Percentiles rank a stretch among this genome's conserved stretches.
Evolutionary conservation across 1,140 invertebrate species (phyloP).

Genomic region (Zelostemma sp.): DNA sequence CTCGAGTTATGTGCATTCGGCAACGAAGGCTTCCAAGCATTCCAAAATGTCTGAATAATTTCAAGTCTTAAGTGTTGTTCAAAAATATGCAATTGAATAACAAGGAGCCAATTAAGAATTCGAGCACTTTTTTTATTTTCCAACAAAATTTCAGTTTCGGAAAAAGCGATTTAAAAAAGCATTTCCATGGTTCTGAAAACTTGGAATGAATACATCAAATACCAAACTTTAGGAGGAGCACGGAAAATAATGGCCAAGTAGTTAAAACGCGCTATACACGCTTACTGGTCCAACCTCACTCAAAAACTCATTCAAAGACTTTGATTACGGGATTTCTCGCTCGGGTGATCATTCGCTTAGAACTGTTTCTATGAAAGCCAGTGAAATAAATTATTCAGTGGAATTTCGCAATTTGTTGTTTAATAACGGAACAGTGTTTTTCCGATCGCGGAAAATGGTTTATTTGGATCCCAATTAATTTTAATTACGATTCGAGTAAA

Average conservation of each 20-base stretch:
- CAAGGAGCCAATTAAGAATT: too few species aligned
- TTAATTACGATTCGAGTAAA: too few species aligned
- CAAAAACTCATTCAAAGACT: constrained; percentile 13
- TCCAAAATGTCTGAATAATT: too few species aligned
- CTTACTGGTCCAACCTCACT: not conserved
- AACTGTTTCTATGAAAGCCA: constrained; percentile 6
- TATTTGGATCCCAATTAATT: not conserved
- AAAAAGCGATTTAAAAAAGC: not conserved
- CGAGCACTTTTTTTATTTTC: not conserved
- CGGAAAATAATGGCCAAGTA: constrained; percentile 5
- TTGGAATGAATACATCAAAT: not conserved
- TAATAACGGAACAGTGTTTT: not conserved
- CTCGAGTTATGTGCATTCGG: too few species aligned
- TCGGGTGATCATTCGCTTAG: constrained; percentile 17
- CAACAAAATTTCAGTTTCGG: constrained; percentile 16
- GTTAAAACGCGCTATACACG: constrained; percentile 15
- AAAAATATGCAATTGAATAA: too few species aligned
- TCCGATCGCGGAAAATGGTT: not conserved
- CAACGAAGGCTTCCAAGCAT: too few species aligned
- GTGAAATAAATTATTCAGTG: constrained; percentile 14
- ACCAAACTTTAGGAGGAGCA: constrained; percentile 15
- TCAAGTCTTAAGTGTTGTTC: too few species aligned
- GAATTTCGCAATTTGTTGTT: constrained; percentile 16
- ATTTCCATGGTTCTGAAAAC: not conserved
- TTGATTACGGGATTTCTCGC: constrained; percentile 15